phyloP scores from a whole-genome alignment of 2,797 vertebrate species.

The Sphenodon punctatus region DNA sequence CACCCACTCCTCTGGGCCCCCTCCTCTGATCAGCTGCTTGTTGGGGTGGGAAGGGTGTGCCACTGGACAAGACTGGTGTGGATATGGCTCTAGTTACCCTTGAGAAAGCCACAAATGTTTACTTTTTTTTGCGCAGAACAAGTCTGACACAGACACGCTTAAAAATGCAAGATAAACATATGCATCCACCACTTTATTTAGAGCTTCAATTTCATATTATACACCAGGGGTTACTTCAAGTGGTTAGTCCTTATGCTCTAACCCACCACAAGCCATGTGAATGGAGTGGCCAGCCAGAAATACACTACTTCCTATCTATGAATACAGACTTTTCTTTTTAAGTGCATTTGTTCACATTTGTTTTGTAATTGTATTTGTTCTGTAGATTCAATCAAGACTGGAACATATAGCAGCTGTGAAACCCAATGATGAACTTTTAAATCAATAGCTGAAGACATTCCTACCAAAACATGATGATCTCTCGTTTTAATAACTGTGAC shows the following conservation, averaged over 20 bases:
- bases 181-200: conserved; percentile 22
- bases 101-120: neutral
- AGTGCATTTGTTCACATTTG: neutral
- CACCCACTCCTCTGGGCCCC: no score
- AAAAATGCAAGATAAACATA: neutral
- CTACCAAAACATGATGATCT: neutral
- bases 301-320: neutral
- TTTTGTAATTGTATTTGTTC: neutral
- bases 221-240: conserved; percentile 13
- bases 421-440: conserved; percentile 25
- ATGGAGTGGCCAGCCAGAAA: neutral
- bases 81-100: neutral
- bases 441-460: neutral
- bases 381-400: conserved; percentile 27
- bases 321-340: neutral
- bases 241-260: conserved; percentile 37
- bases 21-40: no score
- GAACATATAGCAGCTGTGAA: conserved; percentile 42
- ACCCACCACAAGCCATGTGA: neutral
- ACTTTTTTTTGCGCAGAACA: neutral
- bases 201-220: conserved; percentile 50
- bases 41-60: no score
- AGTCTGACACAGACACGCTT: neutral
- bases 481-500: neutral
- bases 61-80: no score